Conservation (phyloP, 1,140 invertebrate species). For the Propsilocerus akamusi region DNA sequence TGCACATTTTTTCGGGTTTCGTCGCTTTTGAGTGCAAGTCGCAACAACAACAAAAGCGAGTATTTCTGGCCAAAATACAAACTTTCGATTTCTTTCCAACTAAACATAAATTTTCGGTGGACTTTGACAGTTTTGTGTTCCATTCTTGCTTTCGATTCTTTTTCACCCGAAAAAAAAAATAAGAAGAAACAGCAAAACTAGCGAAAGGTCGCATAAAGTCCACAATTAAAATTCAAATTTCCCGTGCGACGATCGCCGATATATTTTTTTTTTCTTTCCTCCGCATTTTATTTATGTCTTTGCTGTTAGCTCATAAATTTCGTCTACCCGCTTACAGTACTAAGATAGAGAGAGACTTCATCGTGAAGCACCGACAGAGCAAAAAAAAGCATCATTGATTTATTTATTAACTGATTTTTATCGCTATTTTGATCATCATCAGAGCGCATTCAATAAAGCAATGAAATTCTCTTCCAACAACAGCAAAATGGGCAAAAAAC, state of each 20-base stretch:
- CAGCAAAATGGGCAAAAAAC: neutral
- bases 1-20: too few relatives aligned
- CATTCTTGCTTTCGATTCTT: too few relatives aligned
- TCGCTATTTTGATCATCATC: neutral
- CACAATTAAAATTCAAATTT: conserved; percentile 4
- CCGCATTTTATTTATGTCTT: conserved; percentile 4
- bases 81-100: too few relatives aligned
- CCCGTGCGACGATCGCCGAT: neutral
- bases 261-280: too few relatives aligned
- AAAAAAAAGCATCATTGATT: neutral
- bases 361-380: neutral
- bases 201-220: too few relatives aligned
- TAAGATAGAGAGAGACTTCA: neutral
- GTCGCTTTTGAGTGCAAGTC: too few relatives aligned
- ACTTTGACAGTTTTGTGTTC: too few relatives aligned
- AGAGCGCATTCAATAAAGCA: neutral
- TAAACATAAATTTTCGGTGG: too few relatives aligned
- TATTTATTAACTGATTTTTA: conserved; percentile 4
- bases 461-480: neutral
- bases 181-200: too few relatives aligned
- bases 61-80: too few relatives aligned
- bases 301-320: conserved; percentile 2
- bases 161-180: too few relatives aligned
- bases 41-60: too few relatives aligned
- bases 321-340: neutral